Evolutionary conservation across 2,113 vertebrate species (phyloP).

Genomic region (Maccullochella peelii): DNA sequence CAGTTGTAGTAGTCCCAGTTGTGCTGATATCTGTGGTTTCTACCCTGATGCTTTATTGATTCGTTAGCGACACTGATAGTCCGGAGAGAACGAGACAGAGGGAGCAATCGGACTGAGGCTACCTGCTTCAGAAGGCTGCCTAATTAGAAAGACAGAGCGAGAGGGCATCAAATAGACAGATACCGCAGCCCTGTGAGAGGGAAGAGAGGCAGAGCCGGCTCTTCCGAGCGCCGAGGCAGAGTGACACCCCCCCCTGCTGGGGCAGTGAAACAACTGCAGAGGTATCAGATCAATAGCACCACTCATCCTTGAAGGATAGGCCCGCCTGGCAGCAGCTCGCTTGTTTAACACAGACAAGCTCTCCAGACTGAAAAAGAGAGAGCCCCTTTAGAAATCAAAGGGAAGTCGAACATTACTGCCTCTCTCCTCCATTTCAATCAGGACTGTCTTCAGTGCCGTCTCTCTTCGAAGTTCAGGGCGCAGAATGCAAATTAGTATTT

Average conservation of each 20-base stretch:
- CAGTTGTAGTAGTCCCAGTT: conserved; percentile 33
- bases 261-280: conserved; percentile 23
- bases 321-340: conserved; percentile 60
- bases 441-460: neutral
- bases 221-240: conserved; percentile 22
- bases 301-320: conserved; percentile 63
- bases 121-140: conserved; percentile 53
- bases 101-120: conserved; percentile 41
- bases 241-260: conserved; percentile 79
- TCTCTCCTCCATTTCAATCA: conserved; percentile 53
- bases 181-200: conserved; percentile 52
- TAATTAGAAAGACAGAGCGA: conserved; percentile 67
- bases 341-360: conserved; percentile 60
- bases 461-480: conserved; percentile 1
- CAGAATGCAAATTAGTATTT: conserved; percentile 32
- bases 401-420: conserved; percentile 45
- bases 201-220: neutral
- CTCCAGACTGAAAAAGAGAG: conserved; percentile 54
- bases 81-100: conserved; percentile 27
- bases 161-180: conserved; percentile 38
- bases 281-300: conserved; percentile 52
- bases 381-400: conserved; percentile 60
- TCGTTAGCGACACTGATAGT: conserved; percentile 64
- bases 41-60: conserved; percentile 67
- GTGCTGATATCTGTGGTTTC: conserved; percentile 75